These are phyloP conservation scores for Lacerta bilineata DNA, from an alignment of 2,797 vertebrate genomes.

Conservation along the genomic window DNA sequence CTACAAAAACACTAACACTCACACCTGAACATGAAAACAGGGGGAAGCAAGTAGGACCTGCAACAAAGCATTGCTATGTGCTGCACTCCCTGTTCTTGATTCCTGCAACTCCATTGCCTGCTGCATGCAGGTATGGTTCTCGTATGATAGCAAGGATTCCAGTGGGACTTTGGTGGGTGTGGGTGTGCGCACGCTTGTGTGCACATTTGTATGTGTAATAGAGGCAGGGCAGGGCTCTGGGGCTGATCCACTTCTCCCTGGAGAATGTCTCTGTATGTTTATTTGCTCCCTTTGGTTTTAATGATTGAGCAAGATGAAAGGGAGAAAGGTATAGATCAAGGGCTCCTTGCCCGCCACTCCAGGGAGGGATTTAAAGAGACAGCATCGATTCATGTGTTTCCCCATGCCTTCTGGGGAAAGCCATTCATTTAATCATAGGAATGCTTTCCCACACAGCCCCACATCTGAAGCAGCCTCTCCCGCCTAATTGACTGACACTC, in stretches of 20 bases:
- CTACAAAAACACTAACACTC: no score
- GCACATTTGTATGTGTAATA: neutral
- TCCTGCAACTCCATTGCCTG: neutral
- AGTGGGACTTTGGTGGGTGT: neutral
- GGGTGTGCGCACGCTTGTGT: neutral
- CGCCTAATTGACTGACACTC: conserved; percentile 29
- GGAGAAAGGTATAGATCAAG: conserved; percentile 43
- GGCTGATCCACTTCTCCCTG: conserved; percentile 15
- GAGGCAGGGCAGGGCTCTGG: neutral
- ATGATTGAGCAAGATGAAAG: conserved; percentile 52
- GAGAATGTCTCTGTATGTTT: conserved; percentile 20
- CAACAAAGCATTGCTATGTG: no score
- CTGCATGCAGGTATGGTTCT: neutral
- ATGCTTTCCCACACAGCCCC: conserved; percentile 40
- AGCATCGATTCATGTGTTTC: conserved; percentile 39
- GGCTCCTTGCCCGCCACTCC: conserved; percentile 41
- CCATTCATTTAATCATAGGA: conserved; percentile 43
- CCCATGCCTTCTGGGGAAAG: conserved; percentile 50
- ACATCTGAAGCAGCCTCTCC: conserved; percentile 32
- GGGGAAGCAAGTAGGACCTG: no score
- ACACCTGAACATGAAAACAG: no score
- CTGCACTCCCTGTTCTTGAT: neutral
- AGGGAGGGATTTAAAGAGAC: conserved; percentile 50
- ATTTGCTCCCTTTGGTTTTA: conserved; percentile 42
- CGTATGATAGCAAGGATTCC: neutral